Base-by-base conservation (phyloP, 1,140 invertebrate species). In the Drosophila subobscura region DNA sequence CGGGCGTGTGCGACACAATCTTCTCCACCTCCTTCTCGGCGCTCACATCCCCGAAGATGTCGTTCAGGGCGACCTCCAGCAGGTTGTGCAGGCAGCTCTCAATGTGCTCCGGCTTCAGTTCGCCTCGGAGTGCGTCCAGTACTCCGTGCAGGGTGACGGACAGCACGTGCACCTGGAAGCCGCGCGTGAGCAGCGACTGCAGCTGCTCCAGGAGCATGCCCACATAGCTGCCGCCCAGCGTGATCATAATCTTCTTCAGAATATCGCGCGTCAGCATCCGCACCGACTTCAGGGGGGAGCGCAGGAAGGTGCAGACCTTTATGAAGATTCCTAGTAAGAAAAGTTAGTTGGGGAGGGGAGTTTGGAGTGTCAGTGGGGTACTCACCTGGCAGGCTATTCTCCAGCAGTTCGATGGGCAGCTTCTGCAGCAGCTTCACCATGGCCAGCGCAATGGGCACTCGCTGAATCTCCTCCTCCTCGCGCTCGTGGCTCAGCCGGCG, bases 111-210 rank as follows among this genome's bases (percentile, higher is more conserved):
- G 94, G 92, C 37, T 90, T 63, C 1, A 91, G 41, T 3, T 91
- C 91, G 1, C 92, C 75, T 72, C 95, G 95, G 50, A 99, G 90
- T 41, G 94, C 93, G 50, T 94, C 93, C 10, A 99, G 90, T 2
- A 99, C 93, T 0, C 95, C 93, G 91, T 99, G 96, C 3, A 98
- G 94, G 0, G 98, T 98, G 68, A 95, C 98, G 3, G 96, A 95
- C 12, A 99, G 92, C 0, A 99, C 97, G 81, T 99, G 98, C 16
- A 98, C 94, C 93, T 99, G 98, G 88, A 96, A 99, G 7, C 98
- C 98, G 91, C 95, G 94, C 0, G 94, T 97, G 50, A 99, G 92
- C 5, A 97, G 91, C 12, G 95, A 92, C 44, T 95, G 95, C 83
- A 99, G 93, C 92, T 99, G 97, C 57, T 94, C 94, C 4, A 99